Evolutionary conservation across 2,888 invertebrate genomes (phyloP).

Genomic region (Linnaemya vulpina): DNA sequence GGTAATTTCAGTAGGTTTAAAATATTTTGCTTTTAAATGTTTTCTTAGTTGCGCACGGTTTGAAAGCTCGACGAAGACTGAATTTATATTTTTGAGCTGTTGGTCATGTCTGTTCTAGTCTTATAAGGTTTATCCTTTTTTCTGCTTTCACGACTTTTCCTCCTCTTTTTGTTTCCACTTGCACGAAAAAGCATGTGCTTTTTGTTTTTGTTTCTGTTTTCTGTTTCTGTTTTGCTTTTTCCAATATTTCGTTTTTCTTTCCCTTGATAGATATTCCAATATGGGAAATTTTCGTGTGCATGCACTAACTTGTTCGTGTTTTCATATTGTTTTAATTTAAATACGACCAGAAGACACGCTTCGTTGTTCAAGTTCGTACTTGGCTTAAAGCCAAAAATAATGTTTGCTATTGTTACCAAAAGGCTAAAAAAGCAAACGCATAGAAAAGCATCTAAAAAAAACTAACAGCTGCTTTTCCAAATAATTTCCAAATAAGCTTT

Average conservation of each 20-base stretch:
- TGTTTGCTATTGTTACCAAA: constrained; percentile 47
- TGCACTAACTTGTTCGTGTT: constrained; percentile 48
- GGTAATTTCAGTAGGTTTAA: constrained; percentile 26
- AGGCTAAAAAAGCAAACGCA: constrained; percentile 21
- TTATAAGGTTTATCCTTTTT: constrained; percentile 52
- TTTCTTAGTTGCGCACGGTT: constrained; percentile 78
- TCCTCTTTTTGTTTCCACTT: constrained; percentile 34
- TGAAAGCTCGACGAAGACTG: constrained; percentile 83
- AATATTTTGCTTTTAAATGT: constrained; percentile 46
- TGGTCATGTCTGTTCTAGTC: constrained; percentile 50
- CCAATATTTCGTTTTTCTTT: constrained; percentile 20
- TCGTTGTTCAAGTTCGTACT: constrained; percentile 54
- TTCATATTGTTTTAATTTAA: constrained; percentile 48
- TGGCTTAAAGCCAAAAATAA: constrained; percentile 69
- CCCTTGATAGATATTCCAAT: constrained; percentile 28
- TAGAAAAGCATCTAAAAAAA: not conserved
- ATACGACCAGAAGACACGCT: constrained; percentile 26
- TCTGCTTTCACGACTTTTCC: constrained; percentile 32
- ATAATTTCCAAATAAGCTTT: constrained; percentile 68
- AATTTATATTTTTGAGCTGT: constrained; percentile 68
- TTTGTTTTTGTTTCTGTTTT: constrained; percentile 33
- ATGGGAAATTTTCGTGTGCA: constrained; percentile 33
- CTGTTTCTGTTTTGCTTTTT: no score
- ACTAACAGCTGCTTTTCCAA: constrained; percentile 67
- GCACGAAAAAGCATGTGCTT: constrained; percentile 61